These are phyloP conservation scores for Lasioglossum villosulum DNA, from an alignment of 2,888 invertebrate species.

Conservation along the genomic window DNA sequence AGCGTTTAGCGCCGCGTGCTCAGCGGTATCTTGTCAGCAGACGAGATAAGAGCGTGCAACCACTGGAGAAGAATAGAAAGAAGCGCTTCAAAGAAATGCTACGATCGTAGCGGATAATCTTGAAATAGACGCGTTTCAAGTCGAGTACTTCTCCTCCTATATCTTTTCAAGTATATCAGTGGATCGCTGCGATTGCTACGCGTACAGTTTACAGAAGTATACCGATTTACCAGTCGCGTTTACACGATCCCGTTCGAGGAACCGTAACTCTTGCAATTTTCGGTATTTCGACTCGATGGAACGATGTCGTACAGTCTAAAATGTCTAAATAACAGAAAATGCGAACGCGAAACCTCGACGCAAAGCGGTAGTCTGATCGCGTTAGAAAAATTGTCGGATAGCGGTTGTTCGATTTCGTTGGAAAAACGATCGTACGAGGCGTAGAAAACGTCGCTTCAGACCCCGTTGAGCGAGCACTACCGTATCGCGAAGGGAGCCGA, in stretches of 20 bases:
- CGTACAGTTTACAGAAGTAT: too few relatives aligned
- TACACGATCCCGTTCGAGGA: not conserved
- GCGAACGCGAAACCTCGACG: too few relatives aligned
- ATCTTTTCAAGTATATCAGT: not conserved
- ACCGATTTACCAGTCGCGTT: too few relatives aligned
- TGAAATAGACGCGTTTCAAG: not conserved
- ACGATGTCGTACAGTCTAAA: too few relatives aligned
- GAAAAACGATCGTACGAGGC: too few relatives aligned
- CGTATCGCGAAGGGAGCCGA: not conserved
- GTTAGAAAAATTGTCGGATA: too few relatives aligned
- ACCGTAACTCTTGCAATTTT: not conserved
- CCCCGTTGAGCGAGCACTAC: not conserved
- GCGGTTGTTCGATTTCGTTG: too few relatives aligned
- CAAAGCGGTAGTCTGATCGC: too few relatives aligned
- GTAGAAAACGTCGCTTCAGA: too few relatives aligned
- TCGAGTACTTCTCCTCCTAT: not conserved
- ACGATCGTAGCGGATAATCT: not conserved
- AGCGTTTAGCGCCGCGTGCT: not conserved
- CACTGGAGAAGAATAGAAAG: not conserved
- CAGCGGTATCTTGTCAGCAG: not conserved
- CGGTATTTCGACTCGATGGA: not conserved
- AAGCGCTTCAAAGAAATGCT: not conserved
- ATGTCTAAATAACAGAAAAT: not conserved
- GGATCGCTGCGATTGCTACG: not conserved
- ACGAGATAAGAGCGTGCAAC: not conserved